Base-by-base conservation (phyloP, 2,113 vertebrate genomes). In the Lota lota region DNA sequence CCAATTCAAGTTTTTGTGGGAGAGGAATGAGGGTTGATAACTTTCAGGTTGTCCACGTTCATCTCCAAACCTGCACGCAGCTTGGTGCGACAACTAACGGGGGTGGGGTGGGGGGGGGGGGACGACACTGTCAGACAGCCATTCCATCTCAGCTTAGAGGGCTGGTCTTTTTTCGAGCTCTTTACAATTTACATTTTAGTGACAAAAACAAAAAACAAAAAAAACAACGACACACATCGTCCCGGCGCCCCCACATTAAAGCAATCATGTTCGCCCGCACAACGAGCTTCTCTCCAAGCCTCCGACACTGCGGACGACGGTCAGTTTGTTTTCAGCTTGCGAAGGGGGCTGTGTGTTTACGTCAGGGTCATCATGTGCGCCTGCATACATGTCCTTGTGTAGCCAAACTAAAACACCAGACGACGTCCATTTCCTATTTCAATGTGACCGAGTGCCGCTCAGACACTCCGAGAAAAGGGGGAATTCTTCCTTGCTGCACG, bases 1-100 rank as follows among this genome's bases (percentile, higher is more conserved):
- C 87, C 20, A 88, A 92, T 97, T 98, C 95, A 97, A 97, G 95
- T 97, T 95, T 91, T 93, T 92, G 89, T 87, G 75, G 69, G 92
- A 91, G 94, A 94, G 93, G 92, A 94, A 93, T 86, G 83, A 89
- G 76, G 83, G 81, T 81, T 79, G 84, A 78, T 71, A 65, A 74
- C 92, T 86, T 91, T 91, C 89, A 77, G 88, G 89, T 92, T 91
- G 90, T 92, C 89, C 78, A 66, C 71, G 74, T 83, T 75, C 81
- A 76, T 81, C 78, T 85, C 81, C 74, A 47, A 47, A 12, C 40
- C 40, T 11, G 40, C 40, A 11, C 40, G 10, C 40, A 14, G 2
- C 12, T 10, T 47, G 40, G 10, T 47, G 40, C 10, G 40, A 10
- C 10, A 10, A 47, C 40, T 14, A 47, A 14, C 10, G 6, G 40